phyloP scores from a whole-genome alignment of 2,888 invertebrate genomes.

The Chrysolina oricalcia region DNA sequence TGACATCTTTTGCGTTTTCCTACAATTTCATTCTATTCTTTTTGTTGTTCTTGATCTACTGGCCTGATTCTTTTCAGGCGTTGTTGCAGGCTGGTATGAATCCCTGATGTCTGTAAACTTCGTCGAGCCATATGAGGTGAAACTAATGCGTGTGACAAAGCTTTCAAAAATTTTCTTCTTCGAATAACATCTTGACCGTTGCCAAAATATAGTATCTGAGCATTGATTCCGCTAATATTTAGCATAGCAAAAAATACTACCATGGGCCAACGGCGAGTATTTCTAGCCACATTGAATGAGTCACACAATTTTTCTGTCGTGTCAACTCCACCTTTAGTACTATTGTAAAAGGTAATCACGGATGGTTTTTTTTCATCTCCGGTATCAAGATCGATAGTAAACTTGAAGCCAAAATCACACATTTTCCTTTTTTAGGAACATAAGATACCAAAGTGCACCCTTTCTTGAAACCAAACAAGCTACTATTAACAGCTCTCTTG shows the following conservation, averaged over 20 bases:
- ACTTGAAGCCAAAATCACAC: slow-evolving; percentile 26
- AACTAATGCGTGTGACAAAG: background rate
- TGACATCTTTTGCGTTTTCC: slow-evolving; percentile 4
- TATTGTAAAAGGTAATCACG: background rate
- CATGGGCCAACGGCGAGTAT: too few relatives aligned
- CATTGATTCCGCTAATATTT: slow-evolving; percentile 9
- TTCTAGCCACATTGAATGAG: slow-evolving; percentile 4
- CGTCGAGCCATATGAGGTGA: background rate
- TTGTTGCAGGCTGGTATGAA: too few relatives aligned
- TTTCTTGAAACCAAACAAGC: slow-evolving; percentile 25
- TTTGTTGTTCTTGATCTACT: background rate
- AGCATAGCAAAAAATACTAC: slow-evolving; percentile 7
- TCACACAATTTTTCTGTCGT: background rate
- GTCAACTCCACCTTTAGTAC: slow-evolving; percentile 1
- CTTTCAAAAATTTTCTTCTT: background rate
- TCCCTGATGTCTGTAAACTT: slow-evolving; percentile 12
- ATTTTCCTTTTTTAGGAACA: slow-evolving; percentile 19
- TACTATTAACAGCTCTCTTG: slow-evolving; percentile 26
- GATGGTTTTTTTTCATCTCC: background rate
- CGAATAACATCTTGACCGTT: background rate
- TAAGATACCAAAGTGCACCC: slow-evolving; percentile 19
- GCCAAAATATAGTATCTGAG: background rate
- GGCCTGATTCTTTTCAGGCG: too few relatives aligned
- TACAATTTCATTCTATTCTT: background rate
- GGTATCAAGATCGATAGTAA: slow-evolving; percentile 11